Evolutionary conservation across 2,888 invertebrate species (phyloP), one percentile per base, ranked within the genome.

Genomic region (Anorthoa munda): DNA sequence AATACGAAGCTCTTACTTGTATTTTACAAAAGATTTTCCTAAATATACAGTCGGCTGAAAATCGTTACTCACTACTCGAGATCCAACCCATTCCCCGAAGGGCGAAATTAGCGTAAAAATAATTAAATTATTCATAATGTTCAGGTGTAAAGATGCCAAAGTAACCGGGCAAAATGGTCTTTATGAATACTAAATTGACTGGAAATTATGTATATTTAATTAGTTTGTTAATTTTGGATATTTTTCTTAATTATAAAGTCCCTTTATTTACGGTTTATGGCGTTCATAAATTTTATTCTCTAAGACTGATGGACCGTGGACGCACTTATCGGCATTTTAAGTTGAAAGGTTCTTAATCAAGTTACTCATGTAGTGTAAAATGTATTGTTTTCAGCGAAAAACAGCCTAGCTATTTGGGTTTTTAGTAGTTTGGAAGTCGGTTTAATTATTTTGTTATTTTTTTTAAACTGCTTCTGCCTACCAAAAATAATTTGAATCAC

Each of bases 181-280:
- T 85, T 85, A 83, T 85, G 84, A 85, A 85, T 84, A 79, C 79
- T 46, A 77, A 85, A 85, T 85, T 53, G 67, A 77, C 75, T 72
- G 48, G 64, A 74, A 83, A 85, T 83, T 82, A 71, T 75, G 48
- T 55, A 77, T 79, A 82, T 76, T 86, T 77, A 66, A 84, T 77
- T 67, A 70, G 60, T 64, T 63, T 70, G 75, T 72, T 68, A 77
- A 83, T 77, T 75, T 70, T 61, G 21, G 61, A 65, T 63, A 83
- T 82, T 79, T 83, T 85, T 75, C 71, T 51, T 79, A 12, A 70
- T 83, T 79, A 75, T 45, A 12, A 31, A 69, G 53, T 74, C 75
- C 21, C 31, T 79, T 74, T 76, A 64, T 70, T 80, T 60, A 65
- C 21, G 46, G 56, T 60, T 59, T 51, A 56, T 2, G 11, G 31